A percentile compares a stretch with the other conserved stretches of the same genome.
These are phyloP conservation scores for Trematomus loennbergii DNA, from an alignment of 2,113 vertebrate genomes.

Conservation along the genomic window DNA sequence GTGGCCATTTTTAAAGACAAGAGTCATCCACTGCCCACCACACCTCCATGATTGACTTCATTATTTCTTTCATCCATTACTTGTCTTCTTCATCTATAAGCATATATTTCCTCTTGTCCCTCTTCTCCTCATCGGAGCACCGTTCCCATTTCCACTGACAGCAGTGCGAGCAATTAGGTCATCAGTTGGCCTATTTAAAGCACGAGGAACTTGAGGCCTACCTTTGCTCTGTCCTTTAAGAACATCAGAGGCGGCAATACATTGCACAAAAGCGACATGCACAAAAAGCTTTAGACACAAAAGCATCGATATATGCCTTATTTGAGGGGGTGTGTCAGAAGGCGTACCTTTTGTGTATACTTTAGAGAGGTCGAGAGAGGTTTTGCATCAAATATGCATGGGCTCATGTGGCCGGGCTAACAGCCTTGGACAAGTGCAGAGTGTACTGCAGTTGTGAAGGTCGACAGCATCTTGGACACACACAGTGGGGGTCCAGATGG, in stretches of 20 bases:
- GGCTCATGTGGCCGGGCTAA: constrained; percentile 24
- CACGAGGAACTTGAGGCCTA: constrained; percentile 47
- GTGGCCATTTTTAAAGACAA: constrained; percentile 31
- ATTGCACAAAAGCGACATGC: constrained; percentile 14
- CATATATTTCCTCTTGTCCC: constrained; percentile 16
- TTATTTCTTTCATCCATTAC: constrained; percentile 29
- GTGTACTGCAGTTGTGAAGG: constrained; percentile 48
- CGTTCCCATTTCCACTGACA: constrained; percentile 66
- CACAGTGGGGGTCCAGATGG: constrained; percentile 38
- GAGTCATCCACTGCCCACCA: constrained; percentile 16
- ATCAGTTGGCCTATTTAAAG: constrained; percentile 78
- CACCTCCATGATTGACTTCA: constrained; percentile 14
- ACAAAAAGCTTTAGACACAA: constrained; percentile 7
- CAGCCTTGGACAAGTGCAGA: constrained; percentile 35
- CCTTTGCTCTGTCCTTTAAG: constrained; percentile 52
- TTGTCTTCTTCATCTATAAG: constrained; percentile 20
- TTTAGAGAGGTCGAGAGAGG: constrained; percentile 36
- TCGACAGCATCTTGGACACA: constrained; percentile 51
- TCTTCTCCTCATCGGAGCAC: constrained; percentile 29
- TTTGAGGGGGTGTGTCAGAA: constrained; percentile 6
- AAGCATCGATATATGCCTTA: neutral
- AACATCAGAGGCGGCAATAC: constrained; percentile 54
- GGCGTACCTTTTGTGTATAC: constrained; percentile 17
- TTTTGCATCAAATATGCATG: constrained; percentile 61
- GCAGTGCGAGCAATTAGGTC: constrained; percentile 78